Percentiles rank a stretch among this genome's conserved stretches.
phyloP scores from a whole-genome alignment of 2,797 vertebrate genomes.

The Borostomias antarcticus region DNA sequence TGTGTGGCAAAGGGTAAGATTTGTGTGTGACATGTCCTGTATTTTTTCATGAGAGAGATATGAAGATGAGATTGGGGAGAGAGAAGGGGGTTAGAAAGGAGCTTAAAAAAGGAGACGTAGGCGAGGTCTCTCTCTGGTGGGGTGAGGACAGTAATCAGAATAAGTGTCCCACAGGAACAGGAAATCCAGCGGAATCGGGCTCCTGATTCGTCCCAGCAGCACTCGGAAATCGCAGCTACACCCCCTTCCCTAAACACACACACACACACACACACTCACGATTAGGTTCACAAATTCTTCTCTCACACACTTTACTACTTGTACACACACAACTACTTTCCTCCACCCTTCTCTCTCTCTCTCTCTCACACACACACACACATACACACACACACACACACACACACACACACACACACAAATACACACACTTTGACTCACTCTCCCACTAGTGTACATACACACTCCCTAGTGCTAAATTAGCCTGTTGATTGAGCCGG shows the following conservation, averaged over 20 bases:
- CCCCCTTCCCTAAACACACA: neutral
- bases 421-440: constrained; percentile 29
- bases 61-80: neutral
- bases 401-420: constrained; percentile 1
- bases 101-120: neutral
- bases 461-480: constrained; percentile 40
- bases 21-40: neutral
- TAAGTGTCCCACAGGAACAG: constrained; percentile 61
- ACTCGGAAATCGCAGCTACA: constrained; percentile 3
- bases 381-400: neutral
- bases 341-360: constrained; percentile 51
- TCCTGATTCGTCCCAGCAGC: constrained; percentile 63
- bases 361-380: constrained; percentile 16
- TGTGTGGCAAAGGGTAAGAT: neutral
- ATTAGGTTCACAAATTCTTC: too few relatives aligned
- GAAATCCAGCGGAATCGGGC: constrained; percentile 66
- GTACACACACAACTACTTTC: constrained; percentile 20
- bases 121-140: neutral
- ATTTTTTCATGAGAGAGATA: too few relatives aligned
- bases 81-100: neutral
- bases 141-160: constrained; percentile 48
- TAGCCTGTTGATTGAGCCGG: constrained; percentile 78
- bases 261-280: constrained; percentile 9
- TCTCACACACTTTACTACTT: constrained; percentile 13
- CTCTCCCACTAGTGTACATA: neutral